These are phyloP conservation scores for Craniophora ligustri DNA, from an alignment of 2,888 invertebrate species.

Conservation along the genomic window DNA sequence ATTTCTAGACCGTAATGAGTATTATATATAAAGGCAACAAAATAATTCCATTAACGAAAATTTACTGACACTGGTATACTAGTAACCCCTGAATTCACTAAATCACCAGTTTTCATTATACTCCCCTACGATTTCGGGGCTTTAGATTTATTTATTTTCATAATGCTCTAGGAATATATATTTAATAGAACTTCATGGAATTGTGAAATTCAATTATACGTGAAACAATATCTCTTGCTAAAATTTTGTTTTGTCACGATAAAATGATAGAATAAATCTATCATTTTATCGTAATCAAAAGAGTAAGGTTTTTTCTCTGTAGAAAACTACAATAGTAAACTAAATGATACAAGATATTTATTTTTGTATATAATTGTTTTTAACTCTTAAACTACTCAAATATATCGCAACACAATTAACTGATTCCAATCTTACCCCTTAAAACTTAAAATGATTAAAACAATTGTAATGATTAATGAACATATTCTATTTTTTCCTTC, in stretches of 20 bases:
- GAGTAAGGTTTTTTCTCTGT: too few relatives aligned
- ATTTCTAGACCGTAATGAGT: slow-evolving; percentile 22
- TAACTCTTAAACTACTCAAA: too few relatives aligned
- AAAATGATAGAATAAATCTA: too few relatives aligned
- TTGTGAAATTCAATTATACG: slow-evolving; percentile 18
- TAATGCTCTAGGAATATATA: slow-evolving; percentile 27
- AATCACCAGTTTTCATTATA: slow-evolving; percentile 63
- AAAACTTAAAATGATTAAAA: too few relatives aligned
- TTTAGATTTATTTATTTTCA: slow-evolving; percentile 51
- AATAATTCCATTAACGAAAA: slow-evolving; percentile 57
- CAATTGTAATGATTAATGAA: too few relatives aligned
- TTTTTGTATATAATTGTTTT: too few relatives aligned
- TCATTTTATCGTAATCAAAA: too few relatives aligned
- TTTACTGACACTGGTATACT: slow-evolving; percentile 36
- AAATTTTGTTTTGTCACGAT: not conserved
- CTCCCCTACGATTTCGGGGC: slow-evolving; percentile 53
- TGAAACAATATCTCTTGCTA: rapidly evolving
- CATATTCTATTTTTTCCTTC: too few relatives aligned
- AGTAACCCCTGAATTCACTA: slow-evolving; percentile 56
- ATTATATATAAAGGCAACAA: slow-evolving; percentile 47
- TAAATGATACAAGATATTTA: too few relatives aligned
- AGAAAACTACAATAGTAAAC: too few relatives aligned
- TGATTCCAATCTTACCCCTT: too few relatives aligned
- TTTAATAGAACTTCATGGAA: slow-evolving; percentile 29
- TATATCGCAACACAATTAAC: too few relatives aligned